Evolutionary conservation across 2,797 vertebrate genomes (phyloP).

Genomic region (Staurois parvus): DNA sequence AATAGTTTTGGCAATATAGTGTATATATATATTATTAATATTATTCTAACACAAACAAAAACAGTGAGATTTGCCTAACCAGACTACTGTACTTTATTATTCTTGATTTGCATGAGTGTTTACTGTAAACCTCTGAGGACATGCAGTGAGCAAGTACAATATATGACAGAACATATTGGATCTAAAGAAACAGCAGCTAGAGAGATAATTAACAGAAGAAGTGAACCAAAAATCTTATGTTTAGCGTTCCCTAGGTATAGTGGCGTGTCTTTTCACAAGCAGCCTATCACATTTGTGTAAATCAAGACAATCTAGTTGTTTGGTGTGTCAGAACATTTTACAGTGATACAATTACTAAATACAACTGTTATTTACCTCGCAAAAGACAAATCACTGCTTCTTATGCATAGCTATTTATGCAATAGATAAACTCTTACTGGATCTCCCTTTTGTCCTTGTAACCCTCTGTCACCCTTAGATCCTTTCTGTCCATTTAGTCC

Average conservation of each 20-base stretch:
- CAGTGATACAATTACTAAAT: neutral
- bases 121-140: constrained; percentile 35
- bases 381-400: neutral
- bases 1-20: too few species aligned
- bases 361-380: neutral
- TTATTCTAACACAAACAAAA: constrained; percentile 8
- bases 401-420: neutral
- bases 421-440: constrained; percentile 70
- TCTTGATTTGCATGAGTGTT: constrained; percentile 43
- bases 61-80: constrained; percentile 1
- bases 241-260: constrained; percentile 29
- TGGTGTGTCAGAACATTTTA: neutral
- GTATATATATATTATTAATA: too few species aligned
- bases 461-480: constrained; percentile 83
- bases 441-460: constrained; percentile 81
- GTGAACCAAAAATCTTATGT: constrained; percentile 52
- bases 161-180: constrained; percentile 44
- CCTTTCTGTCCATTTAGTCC: constrained; percentile 84
- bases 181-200: constrained; percentile 47
- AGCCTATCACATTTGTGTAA: constrained; percentile 23
- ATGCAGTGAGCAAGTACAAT: constrained; percentile 16
- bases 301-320: neutral
- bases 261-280: constrained; percentile 9
- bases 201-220: constrained; percentile 55
- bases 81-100: constrained; percentile 1